A percentile compares a stretch with the other conserved stretches of the same genome.
Evolutionary conservation across 2,113 vertebrate genomes (phyloP).

Genomic region (Tylochromis polylepis): DNA sequence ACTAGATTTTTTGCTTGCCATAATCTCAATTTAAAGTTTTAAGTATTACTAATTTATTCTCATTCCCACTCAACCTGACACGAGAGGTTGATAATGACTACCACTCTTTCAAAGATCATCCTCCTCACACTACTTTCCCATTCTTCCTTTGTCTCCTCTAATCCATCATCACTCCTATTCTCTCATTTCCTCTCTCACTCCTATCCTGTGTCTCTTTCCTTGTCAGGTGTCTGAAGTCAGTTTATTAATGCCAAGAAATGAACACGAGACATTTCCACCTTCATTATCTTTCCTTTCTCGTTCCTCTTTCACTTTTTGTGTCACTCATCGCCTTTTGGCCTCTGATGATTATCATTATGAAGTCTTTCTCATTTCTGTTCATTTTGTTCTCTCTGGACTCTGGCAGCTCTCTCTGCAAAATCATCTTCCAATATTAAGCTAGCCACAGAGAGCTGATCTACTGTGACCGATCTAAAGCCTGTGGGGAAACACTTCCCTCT

Average conservation of each 20-base stretch:
- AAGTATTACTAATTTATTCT: background rate
- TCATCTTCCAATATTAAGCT: background rate
- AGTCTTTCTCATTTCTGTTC: background rate
- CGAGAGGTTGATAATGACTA: background rate
- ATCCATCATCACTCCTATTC: background rate
- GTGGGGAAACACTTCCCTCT: background rate
- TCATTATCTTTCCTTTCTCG: background rate
- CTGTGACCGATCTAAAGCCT: constrained; percentile 13
- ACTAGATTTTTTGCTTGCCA: background rate
- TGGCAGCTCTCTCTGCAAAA: background rate
- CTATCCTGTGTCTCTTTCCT: background rate
- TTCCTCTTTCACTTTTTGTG: background rate
- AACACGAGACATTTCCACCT: background rate
- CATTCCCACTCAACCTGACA: background rate
- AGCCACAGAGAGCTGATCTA: background rate
- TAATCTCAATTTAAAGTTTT: background rate
- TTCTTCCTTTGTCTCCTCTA: background rate
- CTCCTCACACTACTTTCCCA: background rate
- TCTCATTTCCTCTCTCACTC: background rate
- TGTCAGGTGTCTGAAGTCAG: background rate
- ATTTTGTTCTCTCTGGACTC: background rate
- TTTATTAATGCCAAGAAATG: background rate
- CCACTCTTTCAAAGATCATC: background rate
- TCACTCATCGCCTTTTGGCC: background rate
- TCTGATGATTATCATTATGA: background rate